Conservation (phyloP, 1,140 invertebrate species). For the Dendrolimus kikuchii region DNA sequence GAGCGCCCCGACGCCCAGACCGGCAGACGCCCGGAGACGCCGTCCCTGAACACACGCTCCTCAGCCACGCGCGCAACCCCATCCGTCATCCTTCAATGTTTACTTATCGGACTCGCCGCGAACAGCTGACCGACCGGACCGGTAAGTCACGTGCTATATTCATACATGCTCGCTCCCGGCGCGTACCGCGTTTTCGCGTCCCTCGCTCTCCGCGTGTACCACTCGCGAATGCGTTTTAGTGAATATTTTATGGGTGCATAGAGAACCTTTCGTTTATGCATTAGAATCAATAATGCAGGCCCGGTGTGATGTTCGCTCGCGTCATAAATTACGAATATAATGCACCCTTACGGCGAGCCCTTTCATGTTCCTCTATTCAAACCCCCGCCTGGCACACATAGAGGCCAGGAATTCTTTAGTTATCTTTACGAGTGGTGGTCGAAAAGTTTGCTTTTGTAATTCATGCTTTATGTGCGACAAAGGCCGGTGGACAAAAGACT, state of each 20-base stretch:
- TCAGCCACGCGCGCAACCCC: slow-evolving; percentile 34
- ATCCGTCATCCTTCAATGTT: slow-evolving; percentile 57
- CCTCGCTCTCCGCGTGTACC: slow-evolving; percentile 5
- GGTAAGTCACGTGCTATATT: slow-evolving; percentile 64
- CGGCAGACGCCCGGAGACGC: slow-evolving; percentile 64
- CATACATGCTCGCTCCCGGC: slow-evolving; percentile 11
- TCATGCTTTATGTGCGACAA: slow-evolving; percentile 58
- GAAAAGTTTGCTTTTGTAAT: slow-evolving; percentile 54
- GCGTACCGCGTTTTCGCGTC: slow-evolving; percentile 11
- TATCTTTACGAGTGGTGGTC: slow-evolving; percentile 54
- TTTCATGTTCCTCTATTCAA: slow-evolving; percentile 49
- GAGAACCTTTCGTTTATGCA: slow-evolving; percentile 27
- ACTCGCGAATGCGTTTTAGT: slow-evolving; percentile 17
- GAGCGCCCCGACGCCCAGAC: slow-evolving; percentile 58
- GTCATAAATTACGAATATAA: slow-evolving; percentile 62
- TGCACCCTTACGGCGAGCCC: slow-evolving; percentile 45
- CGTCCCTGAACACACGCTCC: slow-evolving; percentile 56
- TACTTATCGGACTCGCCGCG: slow-evolving; percentile 50
- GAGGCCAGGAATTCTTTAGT: slow-evolving; percentile 46
- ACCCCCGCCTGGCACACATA: slow-evolving; percentile 34
- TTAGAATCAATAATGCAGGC: slow-evolving; percentile 39
- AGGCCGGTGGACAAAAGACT: slow-evolving; percentile 47
- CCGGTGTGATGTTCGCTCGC: slow-evolving; percentile 31
- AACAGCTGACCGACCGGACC: slow-evolving; percentile 61
- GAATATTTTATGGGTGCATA: slow-evolving; percentile 21